A percentile compares a stretch with the other conserved stretches of the same genome.
Evolutionary conservation across 2,888 invertebrate species (phyloP).

Genomic region (Peribatodes rhomboidaria): DNA sequence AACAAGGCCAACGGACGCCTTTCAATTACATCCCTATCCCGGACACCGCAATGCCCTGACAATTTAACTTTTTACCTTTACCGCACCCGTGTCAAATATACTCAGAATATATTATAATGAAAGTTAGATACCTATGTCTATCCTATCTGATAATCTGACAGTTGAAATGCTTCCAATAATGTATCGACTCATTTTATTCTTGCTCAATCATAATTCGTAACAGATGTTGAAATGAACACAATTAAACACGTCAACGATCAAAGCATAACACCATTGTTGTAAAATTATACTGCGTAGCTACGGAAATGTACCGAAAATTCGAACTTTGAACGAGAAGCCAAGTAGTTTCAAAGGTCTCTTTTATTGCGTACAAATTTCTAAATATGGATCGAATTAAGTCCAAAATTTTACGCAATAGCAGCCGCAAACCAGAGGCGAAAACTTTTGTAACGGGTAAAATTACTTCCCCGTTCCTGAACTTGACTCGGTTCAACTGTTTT

Average conservation of each 20-base stretch:
- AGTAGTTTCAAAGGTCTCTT: slow-evolving; percentile 48
- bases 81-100: slow-evolving; percentile 39
- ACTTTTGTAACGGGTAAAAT: slow-evolving; percentile 54
- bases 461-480: slow-evolving; percentile 52
- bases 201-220: neutral
- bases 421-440: slow-evolving; percentile 48
- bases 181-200: neutral
- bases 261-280: slow-evolving; percentile 13
- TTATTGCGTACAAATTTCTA: slow-evolving; percentile 52
- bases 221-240: neutral
- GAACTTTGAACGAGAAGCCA: slow-evolving; percentile 41
- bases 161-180: neutral
- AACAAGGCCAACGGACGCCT: slow-evolving; percentile 53
- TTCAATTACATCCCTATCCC: slow-evolving; percentile 51
- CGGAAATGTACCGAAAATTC: slow-evolving; percentile 25
- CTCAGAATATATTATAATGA: slow-evolving; percentile 34
- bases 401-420: slow-evolving; percentile 50
- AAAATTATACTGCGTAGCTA: neutral
- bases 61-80: slow-evolving; percentile 48
- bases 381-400: slow-evolving; percentile 53
- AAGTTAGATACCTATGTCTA: neutral
- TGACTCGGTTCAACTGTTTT: slow-evolving; percentile 54
- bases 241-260: slow-evolving; percentile 9
- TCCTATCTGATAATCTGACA: neutral
- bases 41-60: slow-evolving; percentile 42